Conservation (phyloP, 1,140 invertebrate genomes). For the Macrostomum lignano region DNA sequence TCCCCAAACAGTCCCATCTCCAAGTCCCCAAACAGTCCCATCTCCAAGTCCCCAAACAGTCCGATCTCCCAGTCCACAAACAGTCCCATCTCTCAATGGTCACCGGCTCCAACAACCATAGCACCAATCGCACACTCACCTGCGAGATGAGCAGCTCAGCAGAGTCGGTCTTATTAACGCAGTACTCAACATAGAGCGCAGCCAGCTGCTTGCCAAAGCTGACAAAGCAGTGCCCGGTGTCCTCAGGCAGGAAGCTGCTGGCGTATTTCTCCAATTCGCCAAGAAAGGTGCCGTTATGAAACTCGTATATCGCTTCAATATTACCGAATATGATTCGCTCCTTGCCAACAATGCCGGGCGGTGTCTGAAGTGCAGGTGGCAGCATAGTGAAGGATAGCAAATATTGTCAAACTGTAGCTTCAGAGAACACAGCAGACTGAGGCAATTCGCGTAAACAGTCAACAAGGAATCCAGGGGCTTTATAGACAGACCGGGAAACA, state of each 20-base stretch:
- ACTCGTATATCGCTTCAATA: conserved; percentile 26
- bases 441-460: too few species aligned
- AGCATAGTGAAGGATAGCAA: too few species aligned
- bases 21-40: too few species aligned
- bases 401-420: too few species aligned
- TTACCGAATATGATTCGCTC: conserved; percentile 26
- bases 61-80: too few species aligned
- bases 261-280: conserved; percentile 82
- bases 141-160: conserved; percentile 3
- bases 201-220: conserved; percentile 18
- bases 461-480: too few species aligned
- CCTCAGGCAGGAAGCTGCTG: conserved; percentile 59
- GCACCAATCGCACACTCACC: too few species aligned
- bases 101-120: conserved; percentile 6
- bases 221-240: conserved; percentile 96
- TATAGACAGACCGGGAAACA: too few species aligned
- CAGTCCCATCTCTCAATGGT: too few species aligned
- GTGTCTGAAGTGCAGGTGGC: conserved; percentile 9
- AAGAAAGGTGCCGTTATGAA: conserved; percentile 44
- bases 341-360: conserved; percentile 30
- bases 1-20: too few species aligned
- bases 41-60: too few species aligned
- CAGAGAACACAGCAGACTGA: too few species aligned
- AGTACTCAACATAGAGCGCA: conserved; percentile 5
- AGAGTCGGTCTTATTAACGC: conserved; percentile 1